These are phyloP conservation scores for Halichondria panicea DNA, from an alignment of 37 sponge, comb jelly and placozoan species.

Conservation along the genomic window DNA sequence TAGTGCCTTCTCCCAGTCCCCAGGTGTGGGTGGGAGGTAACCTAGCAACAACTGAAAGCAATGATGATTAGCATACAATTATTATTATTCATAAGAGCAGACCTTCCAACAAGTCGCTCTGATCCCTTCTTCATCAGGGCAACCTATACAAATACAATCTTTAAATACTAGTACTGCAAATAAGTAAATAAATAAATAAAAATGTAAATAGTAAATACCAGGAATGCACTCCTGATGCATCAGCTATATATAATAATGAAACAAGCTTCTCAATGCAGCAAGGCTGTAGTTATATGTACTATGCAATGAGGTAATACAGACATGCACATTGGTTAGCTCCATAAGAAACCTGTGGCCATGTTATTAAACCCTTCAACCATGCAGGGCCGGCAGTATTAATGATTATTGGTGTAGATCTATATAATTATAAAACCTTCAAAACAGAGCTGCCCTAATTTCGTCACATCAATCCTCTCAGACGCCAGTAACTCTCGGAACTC, in stretches of 20 bases:
- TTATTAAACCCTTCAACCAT: too few relatives aligned
- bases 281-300: too few relatives aligned
- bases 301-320: too few relatives aligned
- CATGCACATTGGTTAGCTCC: too few relatives aligned
- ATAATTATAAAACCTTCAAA: conserved; percentile 47
- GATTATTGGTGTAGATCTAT: background rate
- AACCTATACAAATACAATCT: conserved; percentile 27
- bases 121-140: conserved; percentile 67
- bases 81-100: background rate
- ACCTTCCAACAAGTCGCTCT: conserved; percentile 80
- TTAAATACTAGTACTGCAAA: too few relatives aligned
- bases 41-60: conserved; percentile 59
- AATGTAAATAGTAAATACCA: too few relatives aligned
- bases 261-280: too few relatives aligned
- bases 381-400: too few relatives aligned
- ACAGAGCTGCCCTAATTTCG: conserved; percentile 39
- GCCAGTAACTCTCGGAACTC: conserved; percentile 49
- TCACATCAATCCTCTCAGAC: conserved; percentile 29
- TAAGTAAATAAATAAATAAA: too few relatives aligned
- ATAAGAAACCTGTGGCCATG: too few relatives aligned
- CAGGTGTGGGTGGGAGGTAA: conserved; percentile 56
- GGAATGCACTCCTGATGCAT: too few relatives aligned
- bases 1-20: conserved; percentile 64
- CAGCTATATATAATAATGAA: too few relatives aligned
- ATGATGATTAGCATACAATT: background rate